Evolutionary conservation across 1,140 invertebrate species (phyloP).

Genomic region (Eulimnadia texana): DNA sequence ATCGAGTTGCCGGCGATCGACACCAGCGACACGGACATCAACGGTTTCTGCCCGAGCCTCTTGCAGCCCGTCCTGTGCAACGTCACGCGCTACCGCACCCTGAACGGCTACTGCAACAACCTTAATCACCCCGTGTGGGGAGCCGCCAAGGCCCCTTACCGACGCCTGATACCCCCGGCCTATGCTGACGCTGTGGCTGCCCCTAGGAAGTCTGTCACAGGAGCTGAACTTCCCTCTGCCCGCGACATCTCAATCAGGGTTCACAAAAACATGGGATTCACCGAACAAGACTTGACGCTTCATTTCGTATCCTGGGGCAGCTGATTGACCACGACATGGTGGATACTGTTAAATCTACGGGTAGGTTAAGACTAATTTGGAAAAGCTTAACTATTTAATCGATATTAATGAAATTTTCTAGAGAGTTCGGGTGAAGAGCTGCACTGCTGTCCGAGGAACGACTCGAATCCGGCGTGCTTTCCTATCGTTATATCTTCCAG

Average conservation of each 20-base stretch:
- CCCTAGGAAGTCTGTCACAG: background rate
- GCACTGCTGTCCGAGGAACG: slow-evolving; percentile 7
- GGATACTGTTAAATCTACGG: slow-evolving; percentile 35
- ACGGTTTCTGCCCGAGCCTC: slow-evolving; percentile 29
- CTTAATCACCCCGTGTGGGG: slow-evolving; percentile 81
- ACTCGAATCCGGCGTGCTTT: slow-evolving; percentile 21
- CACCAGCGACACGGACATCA: slow-evolving; percentile 28
- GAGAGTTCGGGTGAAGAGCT: slow-evolving; percentile 8
- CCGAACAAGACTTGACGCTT: slow-evolving; percentile 34
- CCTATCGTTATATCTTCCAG: slow-evolving; percentile 20
- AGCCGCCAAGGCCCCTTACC: slow-evolving; percentile 59
- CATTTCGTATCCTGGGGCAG: slow-evolving; percentile 37
- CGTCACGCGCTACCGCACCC: slow-evolving; percentile 44
- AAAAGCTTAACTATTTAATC: background rate
- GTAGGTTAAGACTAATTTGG: slow-evolving; percentile 23
- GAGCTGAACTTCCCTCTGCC: slow-evolving; percentile 28
- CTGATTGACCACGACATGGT: slow-evolving; percentile 39
- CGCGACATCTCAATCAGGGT: slow-evolving; percentile 32
- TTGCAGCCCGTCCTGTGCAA: slow-evolving; percentile 27
- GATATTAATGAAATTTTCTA: background rate
- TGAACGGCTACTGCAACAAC: slow-evolving; percentile 87
- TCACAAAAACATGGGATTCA: slow-evolving; percentile 32
- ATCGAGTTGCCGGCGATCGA: slow-evolving; percentile 29
- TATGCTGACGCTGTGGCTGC: slow-evolving; percentile 52
- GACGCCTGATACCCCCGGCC: slow-evolving; percentile 53